These are phyloP conservation scores for Dendrocincla fuliginosa DNA, from an alignment of 2,797 vertebrate genomes.

Conservation along the genomic window DNA sequence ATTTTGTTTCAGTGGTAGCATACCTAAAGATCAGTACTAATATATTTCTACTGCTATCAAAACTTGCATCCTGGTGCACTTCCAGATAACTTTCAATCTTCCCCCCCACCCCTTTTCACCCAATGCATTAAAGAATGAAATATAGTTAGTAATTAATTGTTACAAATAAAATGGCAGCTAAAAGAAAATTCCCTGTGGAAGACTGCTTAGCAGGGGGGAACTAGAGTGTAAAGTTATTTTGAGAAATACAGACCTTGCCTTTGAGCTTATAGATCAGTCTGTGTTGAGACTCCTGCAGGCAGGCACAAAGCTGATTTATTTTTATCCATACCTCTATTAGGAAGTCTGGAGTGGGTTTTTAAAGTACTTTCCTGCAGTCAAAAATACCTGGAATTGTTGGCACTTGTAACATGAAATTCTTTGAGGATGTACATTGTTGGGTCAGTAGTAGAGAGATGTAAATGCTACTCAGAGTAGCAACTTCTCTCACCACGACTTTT, in stretches of 20 bases:
- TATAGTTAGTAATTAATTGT: not conserved
- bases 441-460: not conserved
- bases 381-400: conserved; percentile 31
- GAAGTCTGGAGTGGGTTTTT: not conserved
- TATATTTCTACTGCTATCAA: not conserved
- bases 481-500: not conserved
- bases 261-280: not conserved
- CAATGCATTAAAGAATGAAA: not conserved
- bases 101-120: fast-evolving
- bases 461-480: not conserved
- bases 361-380: not conserved
- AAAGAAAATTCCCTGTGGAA: not conserved
- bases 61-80: not conserved
- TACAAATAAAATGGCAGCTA: not conserved
- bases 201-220: not conserved
- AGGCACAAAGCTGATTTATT: conserved; percentile 11
- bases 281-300: not conserved
- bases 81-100: not conserved
- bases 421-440: not conserved
- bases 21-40: not conserved
- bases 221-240: not conserved
- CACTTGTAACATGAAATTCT: not conserved
- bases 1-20: not conserved
- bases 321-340: conserved; percentile 4
- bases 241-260: not conserved